These are phyloP conservation scores for Osmoderma eremita DNA, from an alignment of 2,888 invertebrate species.

Conservation along the genomic window DNA sequence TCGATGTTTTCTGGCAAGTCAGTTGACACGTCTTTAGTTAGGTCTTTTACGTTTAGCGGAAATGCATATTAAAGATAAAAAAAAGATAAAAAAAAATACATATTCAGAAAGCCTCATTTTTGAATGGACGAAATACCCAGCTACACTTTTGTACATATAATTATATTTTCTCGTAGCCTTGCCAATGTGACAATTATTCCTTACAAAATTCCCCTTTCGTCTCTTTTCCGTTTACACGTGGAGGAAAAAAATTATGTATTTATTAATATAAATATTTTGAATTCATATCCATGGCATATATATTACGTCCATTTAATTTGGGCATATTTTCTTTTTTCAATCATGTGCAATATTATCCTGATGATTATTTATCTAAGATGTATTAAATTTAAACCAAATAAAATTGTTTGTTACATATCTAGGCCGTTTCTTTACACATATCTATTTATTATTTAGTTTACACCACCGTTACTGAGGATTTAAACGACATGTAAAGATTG, in stretches of 20 bases:
- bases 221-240: conserved; percentile 41
- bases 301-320: conserved; percentile 64
- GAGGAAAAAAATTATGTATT: conserved; percentile 36
- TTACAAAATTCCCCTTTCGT: conserved; percentile 43
- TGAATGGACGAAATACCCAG: conserved; percentile 62
- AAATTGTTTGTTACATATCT: conserved; percentile 64
- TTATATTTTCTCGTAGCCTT: conserved; percentile 60
- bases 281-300: conserved; percentile 47
- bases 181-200: conserved; percentile 55
- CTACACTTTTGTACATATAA: conserved; percentile 61
- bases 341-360: conserved; percentile 65
- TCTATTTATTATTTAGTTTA: too few relatives aligned
- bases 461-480: too few relatives aligned
- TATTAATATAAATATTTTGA: conserved; percentile 49
- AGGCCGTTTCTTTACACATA: neutral
- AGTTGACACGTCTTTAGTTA: conserved; percentile 58
- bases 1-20: conserved; percentile 51
- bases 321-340: conserved; percentile 61
- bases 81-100: conserved; percentile 46
- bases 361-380: conserved; percentile 65
- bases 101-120: conserved; percentile 53
- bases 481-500: too few relatives aligned
- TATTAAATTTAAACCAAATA: conserved; percentile 65
- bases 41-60: conserved; percentile 55
- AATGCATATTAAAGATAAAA: conserved; percentile 16